Base-by-base conservation (phyloP, 2,797 vertebrate genomes). In the Fundulus diaphanus region DNA sequence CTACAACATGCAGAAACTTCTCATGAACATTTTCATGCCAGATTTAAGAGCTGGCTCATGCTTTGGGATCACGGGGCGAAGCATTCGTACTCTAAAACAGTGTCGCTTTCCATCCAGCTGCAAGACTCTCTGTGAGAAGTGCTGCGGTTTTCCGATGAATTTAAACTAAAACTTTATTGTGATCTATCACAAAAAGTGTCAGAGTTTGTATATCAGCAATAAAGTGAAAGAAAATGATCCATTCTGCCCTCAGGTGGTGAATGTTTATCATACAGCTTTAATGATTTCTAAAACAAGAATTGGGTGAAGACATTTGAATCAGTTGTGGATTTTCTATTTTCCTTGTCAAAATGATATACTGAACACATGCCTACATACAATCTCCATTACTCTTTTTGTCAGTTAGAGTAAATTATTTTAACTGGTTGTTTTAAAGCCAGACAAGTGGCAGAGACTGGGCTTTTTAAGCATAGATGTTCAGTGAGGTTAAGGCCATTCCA, bases 21-120 rank as follows among this genome's bases (percentile, higher is more conserved):
- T 18, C 72, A 22, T 48, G 52, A 35, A 70, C 68, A 75, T 2
- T 6, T 33, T 27, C 37, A 9, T 61, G 59, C 70, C 49, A 70
- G n/a, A 66, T 57, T 35, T 74, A 71, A 20, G 8, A 56, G 33
- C 71, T 20, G 15, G 54, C 52, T 70, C 49, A 56, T 57, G 7
- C 65, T 70, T 13, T 61, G 74, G 5, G 18, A 54, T 54, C 56
- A 67, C 20, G 13, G n/a, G 22, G 70, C 15, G 65, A 72, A 57
- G 52, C 20, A n/a, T 40, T 27, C 5, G 37, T 68, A 72, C 63
- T 85, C 24, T 78, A 42, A 81, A 81, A 74, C 69, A 82, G 27
- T 1, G 6, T 40, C 65, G 65, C 63, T 79, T 75, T 61, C n/a
- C 24, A 40, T 56, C 61, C 33, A 70, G 59, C 20, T 79, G 65